phyloP scores from a whole-genome alignment of 2,797 vertebrate species.

The Scolopax bukidnonensis region DNA sequence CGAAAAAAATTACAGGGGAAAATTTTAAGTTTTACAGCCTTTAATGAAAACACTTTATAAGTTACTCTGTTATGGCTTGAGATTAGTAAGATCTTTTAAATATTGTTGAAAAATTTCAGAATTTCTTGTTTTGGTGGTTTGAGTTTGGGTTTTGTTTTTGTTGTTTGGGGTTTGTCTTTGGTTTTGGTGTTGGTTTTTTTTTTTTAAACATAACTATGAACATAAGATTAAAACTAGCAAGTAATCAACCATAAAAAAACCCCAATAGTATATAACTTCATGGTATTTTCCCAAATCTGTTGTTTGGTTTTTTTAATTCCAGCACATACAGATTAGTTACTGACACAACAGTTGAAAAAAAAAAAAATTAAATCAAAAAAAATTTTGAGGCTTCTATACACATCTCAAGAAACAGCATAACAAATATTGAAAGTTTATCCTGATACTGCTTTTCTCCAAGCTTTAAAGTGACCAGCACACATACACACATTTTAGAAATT shows the following conservation, averaged over 20 bases:
- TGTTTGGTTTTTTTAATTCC: not conserved
- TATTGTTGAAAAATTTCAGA: not conserved
- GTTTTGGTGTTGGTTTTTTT: not conserved
- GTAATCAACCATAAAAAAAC: not conserved
- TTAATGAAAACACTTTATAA: not conserved
- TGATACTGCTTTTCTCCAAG: not conserved
- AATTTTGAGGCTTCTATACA: not conserved
- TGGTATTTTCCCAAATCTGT: not conserved
- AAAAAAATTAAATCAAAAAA: not conserved
- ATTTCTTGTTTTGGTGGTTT: not conserved
- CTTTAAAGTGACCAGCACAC: not conserved
- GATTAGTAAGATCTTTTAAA: not conserved
- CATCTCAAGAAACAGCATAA: not conserved
- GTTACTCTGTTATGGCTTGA: not conserved
- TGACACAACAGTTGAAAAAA: not conserved
- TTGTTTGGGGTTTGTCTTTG: not conserved
- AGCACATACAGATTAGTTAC: not conserved
- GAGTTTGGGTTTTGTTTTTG: not conserved
- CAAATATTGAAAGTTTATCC: not conserved
- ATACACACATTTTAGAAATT: not conserved
- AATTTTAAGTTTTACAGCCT: not conserved
- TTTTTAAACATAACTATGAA: not conserved
- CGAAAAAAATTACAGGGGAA: not conserved
- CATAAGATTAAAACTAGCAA: not conserved
- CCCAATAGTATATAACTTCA: accelerated